Percentiles rank a stretch among this genome's conserved stretches.
Evolutionary conservation across 2,113 vertebrate species (phyloP).

Genomic region (Seriola dumerili): DNA sequence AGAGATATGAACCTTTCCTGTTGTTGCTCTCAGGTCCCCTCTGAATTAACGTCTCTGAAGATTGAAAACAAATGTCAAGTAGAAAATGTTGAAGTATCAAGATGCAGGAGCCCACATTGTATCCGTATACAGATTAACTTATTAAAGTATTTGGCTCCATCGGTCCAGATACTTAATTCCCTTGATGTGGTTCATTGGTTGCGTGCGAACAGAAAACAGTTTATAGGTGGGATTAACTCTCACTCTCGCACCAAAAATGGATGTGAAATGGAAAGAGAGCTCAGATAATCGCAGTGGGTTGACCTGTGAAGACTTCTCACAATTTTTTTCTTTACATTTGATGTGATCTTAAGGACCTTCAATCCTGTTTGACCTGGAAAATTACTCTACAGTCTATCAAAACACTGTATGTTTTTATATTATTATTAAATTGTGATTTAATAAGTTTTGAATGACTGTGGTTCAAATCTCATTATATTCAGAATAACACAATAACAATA

Average conservation of each 20-base stretch:
- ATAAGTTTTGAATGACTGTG: not conserved
- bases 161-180: constrained; percentile 33
- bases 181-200: not conserved
- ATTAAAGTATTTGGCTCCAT: constrained; percentile 47
- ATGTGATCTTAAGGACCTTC: not conserved
- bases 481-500: not conserved
- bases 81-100: constrained; percentile 27
- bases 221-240: constrained; percentile 28
- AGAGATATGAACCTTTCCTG: constrained; percentile 55
- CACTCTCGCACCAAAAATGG: constrained; percentile 41
- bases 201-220: constrained; percentile 19
- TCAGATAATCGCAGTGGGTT: not conserved
- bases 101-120: constrained; percentile 10
- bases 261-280: not conserved
- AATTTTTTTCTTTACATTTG: not conserved
- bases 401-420: not conserved
- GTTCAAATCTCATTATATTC: not conserved
- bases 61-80: constrained; percentile 46
- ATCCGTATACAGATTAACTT: constrained; percentile 30
- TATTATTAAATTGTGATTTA: not conserved
- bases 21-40: constrained; percentile 22
- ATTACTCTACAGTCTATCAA: not conserved
- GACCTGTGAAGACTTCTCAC: not conserved
- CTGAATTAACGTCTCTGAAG: constrained; percentile 10
- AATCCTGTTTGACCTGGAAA: not conserved